Evolutionary conservation across 2,888 invertebrate genomes (phyloP).

Genomic region (Trichogramma evanescens): DNA sequence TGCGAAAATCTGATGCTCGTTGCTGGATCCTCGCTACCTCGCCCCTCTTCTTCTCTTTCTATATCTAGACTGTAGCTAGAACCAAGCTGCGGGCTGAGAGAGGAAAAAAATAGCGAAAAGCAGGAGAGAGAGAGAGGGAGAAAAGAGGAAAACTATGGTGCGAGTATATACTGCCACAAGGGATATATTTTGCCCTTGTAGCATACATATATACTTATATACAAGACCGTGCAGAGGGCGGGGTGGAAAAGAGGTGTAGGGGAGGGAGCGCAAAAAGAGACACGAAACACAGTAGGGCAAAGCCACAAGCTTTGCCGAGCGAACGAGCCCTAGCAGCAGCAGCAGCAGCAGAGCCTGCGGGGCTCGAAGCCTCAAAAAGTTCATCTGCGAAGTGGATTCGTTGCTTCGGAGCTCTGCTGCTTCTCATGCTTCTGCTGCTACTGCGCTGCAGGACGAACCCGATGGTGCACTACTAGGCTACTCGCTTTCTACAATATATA

Average conservation of each 20-base stretch:
- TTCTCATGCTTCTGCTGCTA: background rate
- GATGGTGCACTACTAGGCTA: too few relatives aligned
- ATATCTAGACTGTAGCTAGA: too few relatives aligned
- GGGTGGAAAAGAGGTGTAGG: background rate
- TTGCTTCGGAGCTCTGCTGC: conserved; percentile 11
- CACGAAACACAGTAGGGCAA: background rate
- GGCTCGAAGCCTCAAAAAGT: conserved; percentile 18
- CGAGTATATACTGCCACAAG: background rate
- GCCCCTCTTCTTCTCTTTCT: too few relatives aligned
- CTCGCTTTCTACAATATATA: too few relatives aligned
- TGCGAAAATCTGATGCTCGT: too few relatives aligned
- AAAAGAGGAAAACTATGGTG: background rate
- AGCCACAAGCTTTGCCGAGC: background rate
- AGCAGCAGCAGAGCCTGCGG: too few relatives aligned
- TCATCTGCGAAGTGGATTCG: conserved; percentile 18
- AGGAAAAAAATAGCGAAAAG: too few relatives aligned
- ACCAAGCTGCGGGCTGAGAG: too few relatives aligned
- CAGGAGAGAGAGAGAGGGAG: background rate
- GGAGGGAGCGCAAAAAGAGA: background rate
- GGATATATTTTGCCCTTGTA: background rate
- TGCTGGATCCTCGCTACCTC: too few relatives aligned
- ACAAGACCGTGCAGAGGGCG: background rate
- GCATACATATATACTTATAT: background rate
- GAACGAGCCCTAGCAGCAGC: background rate
- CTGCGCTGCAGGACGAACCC: too few relatives aligned